phyloP scores from a whole-genome alignment of 2,888 invertebrate species.

The Rhagonycha lutea region DNA sequence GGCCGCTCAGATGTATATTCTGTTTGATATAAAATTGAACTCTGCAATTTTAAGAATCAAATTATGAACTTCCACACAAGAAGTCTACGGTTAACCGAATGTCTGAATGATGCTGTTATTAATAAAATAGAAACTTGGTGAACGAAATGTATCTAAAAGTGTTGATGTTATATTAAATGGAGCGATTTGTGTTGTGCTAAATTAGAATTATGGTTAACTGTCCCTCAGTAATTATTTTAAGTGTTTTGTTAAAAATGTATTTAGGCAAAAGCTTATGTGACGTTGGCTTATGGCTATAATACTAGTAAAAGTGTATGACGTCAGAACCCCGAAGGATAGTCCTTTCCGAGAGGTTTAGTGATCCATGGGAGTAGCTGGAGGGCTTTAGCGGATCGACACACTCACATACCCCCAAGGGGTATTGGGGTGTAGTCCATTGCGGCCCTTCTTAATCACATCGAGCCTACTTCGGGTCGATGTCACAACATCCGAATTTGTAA shows the following conservation, averaged over 20 bases:
- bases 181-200: not conserved
- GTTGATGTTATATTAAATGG: not conserved
- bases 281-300: slow-evolving; percentile 10
- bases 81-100: not conserved
- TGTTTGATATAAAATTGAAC: no score
- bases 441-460: slow-evolving; percentile 30
- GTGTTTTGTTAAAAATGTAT: not conserved
- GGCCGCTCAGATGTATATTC: no score
- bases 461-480: slow-evolving; percentile 22
- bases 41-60: no score
- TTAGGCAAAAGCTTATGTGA: not conserved
- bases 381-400: slow-evolving; percentile 26
- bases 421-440: slow-evolving; percentile 25
- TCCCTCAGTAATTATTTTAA: not conserved
- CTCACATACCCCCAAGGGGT: slow-evolving; percentile 21
- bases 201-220: not conserved
- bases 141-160: no score
- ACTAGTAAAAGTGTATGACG: slow-evolving; percentile 16
- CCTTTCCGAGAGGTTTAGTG: slow-evolving; percentile 13
- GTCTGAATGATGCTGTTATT: not conserved
- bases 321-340: slow-evolving; percentile 13
- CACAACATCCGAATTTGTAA: slow-evolving; percentile 26
- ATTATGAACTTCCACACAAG: no score
- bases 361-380: slow-evolving; percentile 18
- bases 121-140: not conserved